These are phyloP conservation scores for Dendrocincla tyrannina DNA, from an alignment of 2,797 vertebrate species.

Conservation along the genomic window DNA sequence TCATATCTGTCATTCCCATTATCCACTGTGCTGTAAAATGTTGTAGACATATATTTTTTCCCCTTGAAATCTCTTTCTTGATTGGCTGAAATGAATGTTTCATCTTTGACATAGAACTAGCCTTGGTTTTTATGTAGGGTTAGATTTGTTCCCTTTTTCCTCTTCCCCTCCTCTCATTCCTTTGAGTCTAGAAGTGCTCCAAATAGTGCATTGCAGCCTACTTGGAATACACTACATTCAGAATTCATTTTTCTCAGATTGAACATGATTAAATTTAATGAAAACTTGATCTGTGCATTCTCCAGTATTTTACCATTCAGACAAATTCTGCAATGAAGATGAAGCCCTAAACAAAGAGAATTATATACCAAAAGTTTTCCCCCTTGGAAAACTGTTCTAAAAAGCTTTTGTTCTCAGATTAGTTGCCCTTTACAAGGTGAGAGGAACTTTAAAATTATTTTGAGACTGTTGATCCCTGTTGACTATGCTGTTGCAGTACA, in stretches of 20 bases:
- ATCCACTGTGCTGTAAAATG: background rate
- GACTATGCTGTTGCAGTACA: background rate
- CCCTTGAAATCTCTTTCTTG: background rate
- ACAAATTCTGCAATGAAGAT: background rate
- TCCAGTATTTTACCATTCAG: background rate
- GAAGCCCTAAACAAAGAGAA: background rate
- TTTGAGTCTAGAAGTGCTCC: background rate
- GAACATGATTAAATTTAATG: background rate
- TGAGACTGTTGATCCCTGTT: background rate
- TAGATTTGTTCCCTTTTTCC: background rate
- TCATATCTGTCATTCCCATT: background rate
- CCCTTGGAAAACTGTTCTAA: background rate
- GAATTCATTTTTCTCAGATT: background rate
- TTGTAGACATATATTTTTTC: background rate
- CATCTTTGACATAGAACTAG: background rate
- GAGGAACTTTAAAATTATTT: background rate
- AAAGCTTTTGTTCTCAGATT: background rate
- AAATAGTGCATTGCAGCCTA: background rate
- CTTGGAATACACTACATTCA: background rate
- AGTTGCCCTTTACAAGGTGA: background rate
- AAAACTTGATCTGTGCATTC: background rate
- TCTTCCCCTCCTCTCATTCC: background rate
- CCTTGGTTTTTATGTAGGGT: background rate
- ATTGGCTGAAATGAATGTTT: background rate
- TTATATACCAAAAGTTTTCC: background rate